A percentile compares a stretch with the other conserved stretches of the same genome.
Evolutionary conservation across 1,140 invertebrate genomes (phyloP).

Genomic region (Brevipalpus yothersi): DNA sequence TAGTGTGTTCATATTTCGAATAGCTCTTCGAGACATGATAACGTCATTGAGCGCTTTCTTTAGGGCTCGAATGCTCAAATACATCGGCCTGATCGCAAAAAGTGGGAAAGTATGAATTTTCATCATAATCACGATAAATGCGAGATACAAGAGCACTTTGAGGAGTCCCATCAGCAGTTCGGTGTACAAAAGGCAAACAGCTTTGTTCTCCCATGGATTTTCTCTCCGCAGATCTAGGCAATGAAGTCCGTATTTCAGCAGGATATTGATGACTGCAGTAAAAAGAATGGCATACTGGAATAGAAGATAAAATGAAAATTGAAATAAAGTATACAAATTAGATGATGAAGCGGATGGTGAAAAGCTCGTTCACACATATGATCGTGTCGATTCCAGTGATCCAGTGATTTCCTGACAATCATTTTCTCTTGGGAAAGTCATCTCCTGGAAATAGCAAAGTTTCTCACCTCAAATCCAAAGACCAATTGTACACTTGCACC

Average conservation of each 20-base stretch:
- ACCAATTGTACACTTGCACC: slow-evolving; percentile 93
- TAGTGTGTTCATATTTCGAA: slow-evolving; percentile 91
- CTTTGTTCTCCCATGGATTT: slow-evolving; percentile 97
- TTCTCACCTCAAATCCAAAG: slow-evolving; percentile 73
- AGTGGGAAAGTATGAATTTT: slow-evolving; percentile 88
- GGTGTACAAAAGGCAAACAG: slow-evolving; percentile 84
- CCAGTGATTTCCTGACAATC: not conserved
- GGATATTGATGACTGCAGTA: slow-evolving; percentile 75
- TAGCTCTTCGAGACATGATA: slow-evolving; percentile 79
- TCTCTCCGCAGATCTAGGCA: slow-evolving; percentile 78
- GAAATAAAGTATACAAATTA: not conserved
- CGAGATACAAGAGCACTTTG: slow-evolving; percentile 71
- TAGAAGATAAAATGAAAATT: slow-evolving; percentile 2
- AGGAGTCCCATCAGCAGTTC: slow-evolving; percentile 66
- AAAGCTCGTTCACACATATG: not conserved
- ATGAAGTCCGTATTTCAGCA: slow-evolving; percentile 85
- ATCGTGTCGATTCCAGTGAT: too few relatives aligned
- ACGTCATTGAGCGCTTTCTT: slow-evolving; percentile 96
- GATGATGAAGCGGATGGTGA: not conserved
- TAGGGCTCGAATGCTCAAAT: slow-evolving; percentile 87
- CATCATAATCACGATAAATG: slow-evolving; percentile 90
- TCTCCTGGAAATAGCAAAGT: not conserved
- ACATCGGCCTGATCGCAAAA: slow-evolving; percentile 97
- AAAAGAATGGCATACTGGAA: slow-evolving; percentile 74
- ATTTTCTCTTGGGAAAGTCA: not conserved